phyloP scores from a whole-genome alignment of 2,113 vertebrate genomes.

The Myodes glareolus region DNA sequence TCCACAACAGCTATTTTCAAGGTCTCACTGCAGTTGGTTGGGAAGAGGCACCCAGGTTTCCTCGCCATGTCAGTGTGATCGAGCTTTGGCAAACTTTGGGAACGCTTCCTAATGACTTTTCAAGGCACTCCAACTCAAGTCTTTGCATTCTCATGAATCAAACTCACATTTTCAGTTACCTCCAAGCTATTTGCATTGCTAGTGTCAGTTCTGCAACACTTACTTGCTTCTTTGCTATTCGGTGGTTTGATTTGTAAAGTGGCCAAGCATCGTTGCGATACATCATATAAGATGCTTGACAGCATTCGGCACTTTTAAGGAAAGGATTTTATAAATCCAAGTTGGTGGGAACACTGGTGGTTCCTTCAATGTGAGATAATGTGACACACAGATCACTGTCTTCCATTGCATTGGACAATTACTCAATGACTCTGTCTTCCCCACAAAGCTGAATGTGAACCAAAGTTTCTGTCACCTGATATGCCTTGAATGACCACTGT shows the following conservation, averaged over 20 bases:
- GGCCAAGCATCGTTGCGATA: not conserved
- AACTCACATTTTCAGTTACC: not conserved
- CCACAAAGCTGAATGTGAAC: constrained; percentile 68
- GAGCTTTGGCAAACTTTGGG: accelerated
- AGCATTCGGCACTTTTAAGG: not conserved
- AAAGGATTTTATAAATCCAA: constrained; percentile 36
- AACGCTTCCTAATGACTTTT: not conserved
- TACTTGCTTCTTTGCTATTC: not conserved
- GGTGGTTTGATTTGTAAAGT: constrained; percentile 6
- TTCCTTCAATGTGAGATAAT: constrained; percentile 30
- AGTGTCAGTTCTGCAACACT: not conserved
- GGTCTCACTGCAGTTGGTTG: not conserved
- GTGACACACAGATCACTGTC: constrained; percentile 38
- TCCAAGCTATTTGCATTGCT: not conserved
- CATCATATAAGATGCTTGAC: not conserved
- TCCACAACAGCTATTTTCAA: not conserved
- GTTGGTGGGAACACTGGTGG: not conserved
- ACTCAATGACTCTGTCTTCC: constrained; percentile 54
- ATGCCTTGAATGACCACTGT: constrained; percentile 24
- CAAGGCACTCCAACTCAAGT: not conserved
- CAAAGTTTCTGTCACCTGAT: constrained; percentile 73
- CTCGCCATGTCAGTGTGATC: too few relatives aligned
- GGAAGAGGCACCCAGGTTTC: not conserved
- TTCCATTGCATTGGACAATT: constrained; percentile 52
- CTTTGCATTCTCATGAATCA: not conserved